Base-by-base conservation (phyloP, 2,113 vertebrate genomes). In the Apistogramma diplotaenia region DNA sequence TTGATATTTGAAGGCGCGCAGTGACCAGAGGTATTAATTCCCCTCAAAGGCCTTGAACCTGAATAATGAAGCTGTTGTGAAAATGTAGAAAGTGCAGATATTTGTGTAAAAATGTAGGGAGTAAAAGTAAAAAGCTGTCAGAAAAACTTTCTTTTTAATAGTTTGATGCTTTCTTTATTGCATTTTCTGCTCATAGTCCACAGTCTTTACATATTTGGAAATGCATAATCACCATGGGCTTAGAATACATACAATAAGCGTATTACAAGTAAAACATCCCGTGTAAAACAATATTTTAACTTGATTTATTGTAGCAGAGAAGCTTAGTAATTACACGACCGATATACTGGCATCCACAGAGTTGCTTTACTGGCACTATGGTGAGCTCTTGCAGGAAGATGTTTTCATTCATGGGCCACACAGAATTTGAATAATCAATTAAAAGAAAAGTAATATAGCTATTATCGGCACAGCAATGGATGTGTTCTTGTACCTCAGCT, bases 231-330 rank as follows among this genome's bases (percentile, higher is more conserved):
- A 2, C 43, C 13, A 15, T 12, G 13, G 15, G 43, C 15, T 15
- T 15, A 16, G 43, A 46, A 46, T 15, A 3, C 15, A 29, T 27
- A 29, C 23, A 49, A 19, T 49, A 27, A 18, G 23, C 27, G 8
- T 27, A 23, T 0, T 46, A 18, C 21, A 27, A 0, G 6, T 70
- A 43, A 0, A 1, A 12, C 0, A 49, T 49, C 23, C 29, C 40
- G 40, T 49, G 40, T 23, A 70, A 49, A 49, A 70, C 16, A 70
- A 49, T 70, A 49, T 12, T 49, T 67, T 49, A 19, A 49, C 23
- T 49, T 3, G 0, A 49, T 70, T 19, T 49, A 49, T 49, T 70
- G 9, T 70, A 46, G 16, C 40, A 49, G 23, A 70, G 62, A 70
- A 70, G 62, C 23, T 4, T 49, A 7, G 18, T 70, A 49, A 70